These are phyloP conservation scores for Heteromyza rotundicornis DNA, from an alignment of 2,888 invertebrate species.

Conservation along the genomic window DNA sequence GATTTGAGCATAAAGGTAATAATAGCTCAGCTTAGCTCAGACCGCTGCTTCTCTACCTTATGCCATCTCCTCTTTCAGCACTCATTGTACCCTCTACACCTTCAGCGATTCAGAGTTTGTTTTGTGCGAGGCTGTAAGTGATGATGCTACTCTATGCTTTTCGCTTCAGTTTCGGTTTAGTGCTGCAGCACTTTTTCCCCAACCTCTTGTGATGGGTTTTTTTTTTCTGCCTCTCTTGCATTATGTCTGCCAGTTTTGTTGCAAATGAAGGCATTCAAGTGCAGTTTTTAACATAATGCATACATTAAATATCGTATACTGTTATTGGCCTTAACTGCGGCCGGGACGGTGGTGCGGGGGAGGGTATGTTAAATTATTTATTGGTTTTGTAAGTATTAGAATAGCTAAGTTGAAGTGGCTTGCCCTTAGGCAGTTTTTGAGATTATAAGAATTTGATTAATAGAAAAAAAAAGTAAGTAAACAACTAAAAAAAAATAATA, in stretches of 20 bases:
- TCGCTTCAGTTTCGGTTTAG: not conserved
- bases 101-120: too few species aligned
- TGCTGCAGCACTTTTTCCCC: not conserved
- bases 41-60: too few species aligned
- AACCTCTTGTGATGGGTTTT: not conserved
- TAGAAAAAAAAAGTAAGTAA: too few species aligned
- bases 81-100: not conserved
- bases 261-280: conserved; percentile 4
- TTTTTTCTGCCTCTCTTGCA: not conserved
- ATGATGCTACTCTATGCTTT: too few species aligned
- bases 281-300: not conserved
- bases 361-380: not conserved
- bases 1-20: conserved; percentile 1
- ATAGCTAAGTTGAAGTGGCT: not conserved
- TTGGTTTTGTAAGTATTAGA: not conserved
- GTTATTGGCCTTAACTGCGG: not conserved
- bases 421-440: not conserved
- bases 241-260: too few species aligned
- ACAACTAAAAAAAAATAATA: too few species aligned
- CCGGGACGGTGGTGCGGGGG: not conserved
- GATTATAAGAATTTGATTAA: not conserved
- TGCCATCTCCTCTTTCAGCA: too few species aligned
- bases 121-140: too few species aligned
- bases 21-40: not conserved
- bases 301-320: not conserved